Base-by-base conservation (phyloP, 2,113 vertebrate species). In the Heteronetta atricapilla region DNA sequence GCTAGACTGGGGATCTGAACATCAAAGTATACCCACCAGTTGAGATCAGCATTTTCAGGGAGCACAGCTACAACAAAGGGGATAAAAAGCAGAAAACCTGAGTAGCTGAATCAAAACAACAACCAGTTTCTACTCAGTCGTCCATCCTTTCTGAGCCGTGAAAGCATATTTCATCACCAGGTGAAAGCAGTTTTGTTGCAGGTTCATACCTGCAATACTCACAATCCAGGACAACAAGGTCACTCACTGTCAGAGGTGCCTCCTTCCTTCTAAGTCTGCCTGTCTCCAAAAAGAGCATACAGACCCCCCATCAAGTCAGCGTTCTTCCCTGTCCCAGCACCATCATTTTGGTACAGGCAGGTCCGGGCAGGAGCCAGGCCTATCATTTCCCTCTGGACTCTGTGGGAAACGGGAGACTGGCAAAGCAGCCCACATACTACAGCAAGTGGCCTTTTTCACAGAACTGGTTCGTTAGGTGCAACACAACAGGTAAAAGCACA, bases 11-110 rank as follows among this genome's bases (percentile, higher is more conserved):
- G 68, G 56, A 44, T 86, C 64, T 77, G 73, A 90, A 90, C 69
- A 63, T 82, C 76, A 67, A 94, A 94, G 59, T 36, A 70, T 1
- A 29, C 17, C 25, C 11, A 2, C 34, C 60, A 44, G 7, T 31
- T 34, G 68, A 92, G 86, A 88, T 88, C 55, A 90, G 90, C 76
- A 59, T 55, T 95, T 53, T 94, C 76, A 83, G 69, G 68, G 75
- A 92, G 52, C 55, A 74, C 88, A 88, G 86, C 40, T 86, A 42
- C 48, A 70, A 94, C 67, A 96, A 93, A 93, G 34, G 2, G 25
- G 5, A 13, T 13, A 18, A 28, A 6, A 28, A 29, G 26, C 46
- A 82, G 34, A 89, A 92, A 36, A 62, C 26, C 36, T 53, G 55
- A 19, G 20, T 8, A 70, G 13, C 67, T 42, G 75, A 82, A 93